phyloP scores from a whole-genome alignment of 2,113 vertebrate genomes.

The Myrmecobius fasciatus region DNA sequence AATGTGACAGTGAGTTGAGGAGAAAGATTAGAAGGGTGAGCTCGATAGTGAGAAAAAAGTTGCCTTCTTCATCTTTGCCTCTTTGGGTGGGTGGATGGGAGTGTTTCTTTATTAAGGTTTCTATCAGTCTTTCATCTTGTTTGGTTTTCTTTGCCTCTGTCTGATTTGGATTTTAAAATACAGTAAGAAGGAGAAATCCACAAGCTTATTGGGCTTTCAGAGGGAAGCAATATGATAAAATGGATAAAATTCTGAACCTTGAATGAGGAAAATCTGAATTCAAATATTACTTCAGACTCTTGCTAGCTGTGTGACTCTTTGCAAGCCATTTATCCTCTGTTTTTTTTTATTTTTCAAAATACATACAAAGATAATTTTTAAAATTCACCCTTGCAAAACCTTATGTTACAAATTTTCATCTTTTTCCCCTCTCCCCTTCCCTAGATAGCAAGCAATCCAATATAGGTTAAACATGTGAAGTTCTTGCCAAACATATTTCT shows the following conservation, averaged over 20 bases:
- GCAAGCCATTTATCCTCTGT: too few species aligned
- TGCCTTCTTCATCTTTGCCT: background rate
- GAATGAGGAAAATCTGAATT: background rate
- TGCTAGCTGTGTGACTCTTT: background rate
- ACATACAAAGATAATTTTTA: too few species aligned
- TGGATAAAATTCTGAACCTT: background rate
- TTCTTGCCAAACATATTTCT: too few species aligned
- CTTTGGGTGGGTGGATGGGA: background rate
- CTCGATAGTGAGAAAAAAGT: background rate
- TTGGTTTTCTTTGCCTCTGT: background rate
- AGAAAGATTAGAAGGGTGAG: background rate
- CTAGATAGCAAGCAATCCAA: too few species aligned
- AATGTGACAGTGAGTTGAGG: background rate
- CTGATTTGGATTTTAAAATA: background rate
- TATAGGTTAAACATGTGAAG: too few species aligned
- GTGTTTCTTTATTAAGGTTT: background rate
- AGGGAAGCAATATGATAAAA: background rate
- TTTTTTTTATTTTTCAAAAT: too few species aligned
- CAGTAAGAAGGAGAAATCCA: background rate
- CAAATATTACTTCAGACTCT: background rate
- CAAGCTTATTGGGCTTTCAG: background rate
- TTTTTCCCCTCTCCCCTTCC: too few species aligned
- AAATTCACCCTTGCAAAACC: too few species aligned
- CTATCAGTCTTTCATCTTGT: background rate
- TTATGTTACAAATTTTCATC: too few species aligned